phyloP scores from a whole-genome alignment of 1,140 invertebrate species.

The Drosophila biarmipes region DNA sequence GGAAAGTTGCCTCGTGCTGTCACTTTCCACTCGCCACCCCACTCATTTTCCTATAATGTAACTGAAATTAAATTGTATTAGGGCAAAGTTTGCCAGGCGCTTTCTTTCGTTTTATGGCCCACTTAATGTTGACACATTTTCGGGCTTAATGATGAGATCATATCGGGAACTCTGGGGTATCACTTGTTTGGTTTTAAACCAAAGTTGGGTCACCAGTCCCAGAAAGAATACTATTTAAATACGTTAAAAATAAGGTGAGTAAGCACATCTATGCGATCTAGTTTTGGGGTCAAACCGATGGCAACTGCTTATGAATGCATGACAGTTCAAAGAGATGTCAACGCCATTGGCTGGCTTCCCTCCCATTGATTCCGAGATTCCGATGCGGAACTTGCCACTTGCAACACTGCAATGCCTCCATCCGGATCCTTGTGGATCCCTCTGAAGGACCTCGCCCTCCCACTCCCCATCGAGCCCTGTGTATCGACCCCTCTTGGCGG shows the following conservation, averaged over 20 bases:
- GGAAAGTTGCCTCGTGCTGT: conserved; percentile 8
- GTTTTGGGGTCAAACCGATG: background rate
- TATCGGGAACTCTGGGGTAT: background rate
- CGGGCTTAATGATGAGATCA: conserved; percentile 13
- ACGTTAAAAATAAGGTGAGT: background rate
- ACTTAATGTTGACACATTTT: conserved; percentile 12
- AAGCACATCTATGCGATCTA: background rate
- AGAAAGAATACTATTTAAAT: background rate
- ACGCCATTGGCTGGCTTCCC: conserved; percentile 28
- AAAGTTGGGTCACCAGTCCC: background rate
- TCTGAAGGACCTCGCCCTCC: background rate
- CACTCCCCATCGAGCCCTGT: conserved; percentile 11
- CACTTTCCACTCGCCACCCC: conserved; percentile 3
- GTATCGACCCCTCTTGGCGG: conserved; percentile 18
- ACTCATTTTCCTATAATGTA: conserved; percentile 16
- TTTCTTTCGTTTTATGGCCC: conserved; percentile 2
- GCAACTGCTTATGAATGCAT: conserved; percentile 26
- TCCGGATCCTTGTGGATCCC: conserved; percentile 3
- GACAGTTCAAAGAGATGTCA: conserved; percentile 29
- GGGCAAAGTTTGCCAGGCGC: conserved; percentile 34
- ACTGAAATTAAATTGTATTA: conserved; percentile 67
- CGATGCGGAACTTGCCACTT: conserved; percentile 50
- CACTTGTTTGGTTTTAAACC: conserved; percentile 1
- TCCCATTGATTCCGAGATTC: conserved; percentile 34
- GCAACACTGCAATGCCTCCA: conserved; percentile 21